Evolutionary conservation across 2,888 invertebrate species (phyloP).

Genomic region (Linnaemya vulpina): DNA sequence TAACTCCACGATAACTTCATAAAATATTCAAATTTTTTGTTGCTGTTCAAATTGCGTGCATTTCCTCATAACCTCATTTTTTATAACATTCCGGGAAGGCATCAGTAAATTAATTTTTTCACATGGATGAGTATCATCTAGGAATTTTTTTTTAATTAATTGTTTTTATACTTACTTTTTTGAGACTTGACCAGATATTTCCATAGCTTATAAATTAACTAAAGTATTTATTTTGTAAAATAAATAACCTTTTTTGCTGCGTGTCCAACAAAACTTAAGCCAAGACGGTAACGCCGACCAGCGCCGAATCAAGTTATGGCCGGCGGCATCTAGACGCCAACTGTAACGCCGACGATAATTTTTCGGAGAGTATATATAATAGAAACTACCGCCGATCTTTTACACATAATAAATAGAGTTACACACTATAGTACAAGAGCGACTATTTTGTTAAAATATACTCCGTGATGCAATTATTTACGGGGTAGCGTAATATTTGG

Average conservation of each 20-base stretch:
- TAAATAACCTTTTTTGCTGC: conserved; percentile 32
- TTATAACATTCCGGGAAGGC: conserved; percentile 7
- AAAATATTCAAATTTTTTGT: background rate
- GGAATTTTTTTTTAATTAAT: background rate
- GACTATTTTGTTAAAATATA: too few species aligned
- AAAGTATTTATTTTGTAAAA: conserved; percentile 2
- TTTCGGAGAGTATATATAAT: too few species aligned
- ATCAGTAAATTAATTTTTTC: conserved; percentile 13
- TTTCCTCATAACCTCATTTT: conserved; percentile 72
- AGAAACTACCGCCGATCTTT: too few species aligned
- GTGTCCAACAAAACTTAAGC: conserved; percentile 31
- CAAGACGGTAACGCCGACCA: too few species aligned
- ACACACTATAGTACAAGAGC: too few species aligned
- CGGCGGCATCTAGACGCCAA: too few species aligned
- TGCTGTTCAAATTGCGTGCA: conserved; percentile 53
- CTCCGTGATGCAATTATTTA: too few species aligned
- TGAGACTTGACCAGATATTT: conserved; percentile 79
- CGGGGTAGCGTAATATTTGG: too few species aligned
- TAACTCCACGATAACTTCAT: background rate
- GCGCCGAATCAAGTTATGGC: too few species aligned
- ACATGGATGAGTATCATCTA: conserved; percentile 22
- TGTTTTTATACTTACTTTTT: conserved; percentile 79
- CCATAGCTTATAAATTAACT: conserved; percentile 74
- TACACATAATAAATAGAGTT: too few species aligned
- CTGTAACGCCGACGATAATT: too few species aligned